phyloP scores from a whole-genome alignment of 2,888 invertebrate genomes.

The Idaea dimidiata region DNA sequence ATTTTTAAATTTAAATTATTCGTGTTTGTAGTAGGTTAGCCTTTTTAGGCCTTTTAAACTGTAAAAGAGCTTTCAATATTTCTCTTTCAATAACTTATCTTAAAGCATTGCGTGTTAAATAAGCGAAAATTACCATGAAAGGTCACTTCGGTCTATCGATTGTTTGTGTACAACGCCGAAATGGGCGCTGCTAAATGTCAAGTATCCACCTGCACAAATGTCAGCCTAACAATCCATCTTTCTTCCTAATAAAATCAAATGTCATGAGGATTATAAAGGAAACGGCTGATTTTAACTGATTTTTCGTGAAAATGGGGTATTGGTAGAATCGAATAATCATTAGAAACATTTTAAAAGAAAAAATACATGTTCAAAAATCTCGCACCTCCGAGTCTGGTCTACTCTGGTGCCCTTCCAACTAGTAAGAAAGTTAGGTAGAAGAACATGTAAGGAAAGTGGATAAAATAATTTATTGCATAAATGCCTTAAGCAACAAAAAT shows the following conservation, averaged over 20 bases:
- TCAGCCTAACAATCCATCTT: slow-evolving; percentile 37
- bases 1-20: no score
- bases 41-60: no score
- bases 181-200: slow-evolving; percentile 55
- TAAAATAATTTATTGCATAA: no score
- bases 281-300: background rate
- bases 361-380: no score
- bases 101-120: slow-evolving; percentile 29
- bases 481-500: no score
- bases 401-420: no score
- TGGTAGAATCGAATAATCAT: background rate
- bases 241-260: slow-evolving; percentile 22
- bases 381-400: no score
- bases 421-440: no score
- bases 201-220: slow-evolving; percentile 62
- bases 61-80: slow-evolving; percentile 7
- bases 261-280: slow-evolving; percentile 11
- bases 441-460: no score
- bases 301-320: background rate
- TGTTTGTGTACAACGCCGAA: slow-evolving; percentile 35
- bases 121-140: slow-evolving; percentile 40
- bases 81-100: slow-evolving; percentile 9
- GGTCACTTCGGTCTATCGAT: slow-evolving; percentile 64
- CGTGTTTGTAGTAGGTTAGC: no score
- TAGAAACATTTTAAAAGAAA: no score